Conservation (phyloP, 2,113 vertebrate genomes). For the Solenodon paradoxus region DNA sequence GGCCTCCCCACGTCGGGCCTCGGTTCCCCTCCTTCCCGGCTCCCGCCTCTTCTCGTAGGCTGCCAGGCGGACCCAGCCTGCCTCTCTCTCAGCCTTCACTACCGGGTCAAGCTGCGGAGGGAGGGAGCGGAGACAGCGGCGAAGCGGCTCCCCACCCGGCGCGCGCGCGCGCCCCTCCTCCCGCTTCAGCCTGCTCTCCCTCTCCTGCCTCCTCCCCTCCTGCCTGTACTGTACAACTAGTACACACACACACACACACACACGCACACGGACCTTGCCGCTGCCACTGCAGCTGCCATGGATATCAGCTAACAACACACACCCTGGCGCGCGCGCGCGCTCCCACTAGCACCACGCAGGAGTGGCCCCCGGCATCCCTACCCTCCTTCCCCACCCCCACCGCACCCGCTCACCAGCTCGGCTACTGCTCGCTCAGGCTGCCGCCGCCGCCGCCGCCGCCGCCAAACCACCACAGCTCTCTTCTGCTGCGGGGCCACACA, state of each 20-base stretch:
- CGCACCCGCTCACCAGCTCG: slow-evolving; percentile 59
- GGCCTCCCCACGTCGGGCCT: slow-evolving; percentile 54
- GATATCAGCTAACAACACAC: slow-evolving; percentile 80
- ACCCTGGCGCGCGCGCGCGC: slow-evolving; percentile 65
- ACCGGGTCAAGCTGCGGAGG: slow-evolving; percentile 72
- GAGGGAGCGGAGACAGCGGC: slow-evolving; percentile 44
- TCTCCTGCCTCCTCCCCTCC: slow-evolving; percentile 45
- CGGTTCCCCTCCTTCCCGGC: slow-evolving; percentile 47
- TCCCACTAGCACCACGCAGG: slow-evolving; percentile 61
- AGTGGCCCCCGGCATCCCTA: slow-evolving; percentile 73
- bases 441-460: slow-evolving; percentile 51
- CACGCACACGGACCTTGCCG: slow-evolving; percentile 3
- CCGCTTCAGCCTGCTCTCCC: not conserved
- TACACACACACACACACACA: slow-evolving; percentile 30
- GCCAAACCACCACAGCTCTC: slow-evolving; percentile 57
- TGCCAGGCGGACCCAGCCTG: slow-evolving; percentile 64
- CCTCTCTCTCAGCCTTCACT: slow-evolving; percentile 71
- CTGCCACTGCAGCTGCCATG: slow-evolving; percentile 81
- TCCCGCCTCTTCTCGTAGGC: slow-evolving; percentile 64
- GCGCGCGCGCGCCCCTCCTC: slow-evolving; percentile 19
- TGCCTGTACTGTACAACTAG: slow-evolving; percentile 83
- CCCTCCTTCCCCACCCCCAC: slow-evolving; percentile 66
- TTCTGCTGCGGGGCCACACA: slow-evolving; percentile 72
- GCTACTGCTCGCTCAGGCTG: slow-evolving; percentile 57
- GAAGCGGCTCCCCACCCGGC: slow-evolving; percentile 33